Percentiles rank a stretch among this genome's conserved stretches.
Conservation (phyloP, 2,113 vertebrate species). For the Bubo scandiacus region DNA sequence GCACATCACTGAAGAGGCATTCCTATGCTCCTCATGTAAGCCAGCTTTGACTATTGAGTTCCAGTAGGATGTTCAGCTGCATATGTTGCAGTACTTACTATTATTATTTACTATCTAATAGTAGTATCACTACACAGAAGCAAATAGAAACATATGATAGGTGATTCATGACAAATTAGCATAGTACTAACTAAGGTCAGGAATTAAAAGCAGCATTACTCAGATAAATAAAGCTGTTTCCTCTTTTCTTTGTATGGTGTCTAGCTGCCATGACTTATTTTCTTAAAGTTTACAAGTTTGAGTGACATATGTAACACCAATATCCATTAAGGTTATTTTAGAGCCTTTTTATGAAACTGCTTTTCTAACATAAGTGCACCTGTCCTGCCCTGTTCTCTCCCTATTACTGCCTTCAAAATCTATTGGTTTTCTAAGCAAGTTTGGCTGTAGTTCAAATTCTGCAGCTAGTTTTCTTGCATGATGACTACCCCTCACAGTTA, state of each 20-base stretch:
- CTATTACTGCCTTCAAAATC: background rate
- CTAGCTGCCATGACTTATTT: background rate
- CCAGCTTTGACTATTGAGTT: background rate
- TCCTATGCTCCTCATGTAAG: background rate
- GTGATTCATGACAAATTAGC: background rate
- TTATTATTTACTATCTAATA: background rate
- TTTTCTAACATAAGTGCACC: background rate
- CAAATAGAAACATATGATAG: background rate
- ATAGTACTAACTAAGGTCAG: background rate
- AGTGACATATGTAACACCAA: background rate
- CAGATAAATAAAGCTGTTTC: background rate
- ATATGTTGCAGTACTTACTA: background rate
- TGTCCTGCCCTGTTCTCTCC: background rate
- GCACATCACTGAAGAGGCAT: background rate
- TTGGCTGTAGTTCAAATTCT: background rate
- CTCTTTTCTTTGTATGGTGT: background rate
- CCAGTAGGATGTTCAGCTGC: background rate
- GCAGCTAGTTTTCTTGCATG: background rate
- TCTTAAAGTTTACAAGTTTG: background rate
- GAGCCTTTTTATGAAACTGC: background rate
- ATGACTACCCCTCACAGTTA: background rate
- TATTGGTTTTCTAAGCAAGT: background rate
- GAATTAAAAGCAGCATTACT: background rate
- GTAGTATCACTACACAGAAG: accelerated
- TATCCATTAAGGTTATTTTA: background rate